Evolutionary conservation across 2,797 vertebrate genomes (phyloP).

Genomic region (Mycteria americana): DNA sequence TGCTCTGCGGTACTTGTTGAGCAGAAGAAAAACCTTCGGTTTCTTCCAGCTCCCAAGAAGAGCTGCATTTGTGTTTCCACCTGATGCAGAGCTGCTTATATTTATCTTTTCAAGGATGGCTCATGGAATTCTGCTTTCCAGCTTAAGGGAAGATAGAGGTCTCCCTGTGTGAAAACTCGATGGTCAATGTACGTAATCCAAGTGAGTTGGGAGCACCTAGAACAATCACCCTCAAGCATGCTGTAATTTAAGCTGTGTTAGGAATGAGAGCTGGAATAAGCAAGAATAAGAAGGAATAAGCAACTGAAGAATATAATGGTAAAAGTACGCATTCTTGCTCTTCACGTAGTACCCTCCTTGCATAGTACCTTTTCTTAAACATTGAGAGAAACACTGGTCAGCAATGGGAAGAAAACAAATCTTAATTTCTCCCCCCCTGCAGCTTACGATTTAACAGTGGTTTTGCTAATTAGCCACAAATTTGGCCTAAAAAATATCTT

Average conservation of each 20-base stretch:
- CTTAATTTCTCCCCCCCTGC: background rate
- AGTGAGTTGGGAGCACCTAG: background rate
- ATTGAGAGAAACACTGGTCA: background rate
- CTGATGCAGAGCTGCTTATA: background rate
- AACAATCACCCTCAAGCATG: background rate
- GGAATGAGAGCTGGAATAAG: background rate
- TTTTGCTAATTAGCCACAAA: background rate
- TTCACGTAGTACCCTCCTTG: background rate
- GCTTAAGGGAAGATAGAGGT: background rate
- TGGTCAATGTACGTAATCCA: background rate
- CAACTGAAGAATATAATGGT: background rate
- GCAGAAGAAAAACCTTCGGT: background rate
- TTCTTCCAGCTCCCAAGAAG: background rate
- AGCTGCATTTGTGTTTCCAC: background rate
- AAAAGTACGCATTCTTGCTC: background rate
- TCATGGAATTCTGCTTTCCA: background rate
- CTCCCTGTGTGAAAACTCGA: background rate
- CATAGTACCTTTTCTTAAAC: background rate
- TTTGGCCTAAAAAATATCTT: background rate
- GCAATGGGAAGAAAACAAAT: background rate
- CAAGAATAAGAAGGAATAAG: background rate
- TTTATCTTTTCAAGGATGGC: background rate
- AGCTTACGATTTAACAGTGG: background rate
- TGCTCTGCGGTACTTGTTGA: background rate
- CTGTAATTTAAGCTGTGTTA: background rate